phyloP scores from a whole-genome alignment of 2,888 invertebrate species.

The Nomada flava region DNA sequence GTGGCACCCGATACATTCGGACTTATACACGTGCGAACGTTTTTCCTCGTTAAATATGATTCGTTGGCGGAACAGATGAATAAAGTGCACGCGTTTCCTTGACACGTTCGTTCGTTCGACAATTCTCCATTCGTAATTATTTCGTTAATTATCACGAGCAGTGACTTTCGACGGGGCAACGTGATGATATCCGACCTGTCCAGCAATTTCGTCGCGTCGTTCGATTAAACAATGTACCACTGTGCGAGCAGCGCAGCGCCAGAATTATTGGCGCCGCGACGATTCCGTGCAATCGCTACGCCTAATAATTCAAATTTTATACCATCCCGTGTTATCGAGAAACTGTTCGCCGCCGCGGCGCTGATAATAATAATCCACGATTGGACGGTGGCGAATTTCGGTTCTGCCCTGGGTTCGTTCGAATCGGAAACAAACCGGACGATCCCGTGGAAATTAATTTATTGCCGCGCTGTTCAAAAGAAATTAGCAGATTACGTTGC shows the following conservation, averaged over 20 bases:
- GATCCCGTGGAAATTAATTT: slow-evolving; percentile 23
- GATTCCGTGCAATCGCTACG: slow-evolving; percentile 28
- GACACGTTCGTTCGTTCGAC: slow-evolving; percentile 17
- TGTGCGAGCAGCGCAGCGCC: not conserved
- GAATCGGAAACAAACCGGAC: not conserved
- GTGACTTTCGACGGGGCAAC: slow-evolving; percentile 42
- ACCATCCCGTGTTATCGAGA: not conserved
- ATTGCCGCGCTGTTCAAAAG: not conserved
- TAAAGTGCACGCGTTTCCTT: not conserved
- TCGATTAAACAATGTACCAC: slow-evolving; percentile 45
- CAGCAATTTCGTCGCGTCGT: slow-evolving; percentile 38
- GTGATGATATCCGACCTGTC: slow-evolving; percentile 36
- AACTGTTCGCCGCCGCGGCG: not conserved
- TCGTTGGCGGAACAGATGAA: not conserved
- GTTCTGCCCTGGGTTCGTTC: not conserved
- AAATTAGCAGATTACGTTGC: slow-evolving; percentile 39
- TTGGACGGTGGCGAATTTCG: not conserved
- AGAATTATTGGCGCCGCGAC: slow-evolving; percentile 21
- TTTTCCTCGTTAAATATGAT: slow-evolving; percentile 20
- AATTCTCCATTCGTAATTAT: slow-evolving; percentile 48
- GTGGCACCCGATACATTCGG: not conserved
- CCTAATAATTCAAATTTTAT: slow-evolving; percentile 43
- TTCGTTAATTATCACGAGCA: slow-evolving; percentile 44
- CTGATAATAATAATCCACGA: not conserved
- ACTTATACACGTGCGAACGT: not conserved